Percentiles rank a stretch among this genome's conserved stretches.
Conservation (phyloP, 2,888 invertebrate species). For the Hemicrepidius hirtus region DNA sequence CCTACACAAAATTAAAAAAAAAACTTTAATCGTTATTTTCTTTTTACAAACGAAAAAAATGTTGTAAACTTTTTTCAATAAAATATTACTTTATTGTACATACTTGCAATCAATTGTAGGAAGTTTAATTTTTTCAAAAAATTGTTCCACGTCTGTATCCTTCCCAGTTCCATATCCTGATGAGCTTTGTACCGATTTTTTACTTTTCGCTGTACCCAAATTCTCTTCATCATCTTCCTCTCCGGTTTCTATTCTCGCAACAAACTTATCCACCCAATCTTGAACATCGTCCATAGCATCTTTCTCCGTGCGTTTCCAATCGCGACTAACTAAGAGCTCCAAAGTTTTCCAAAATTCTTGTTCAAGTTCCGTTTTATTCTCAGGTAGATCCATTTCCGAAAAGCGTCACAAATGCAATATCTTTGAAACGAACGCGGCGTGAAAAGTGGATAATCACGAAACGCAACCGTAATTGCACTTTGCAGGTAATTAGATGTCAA, state of each 20-base stretch:
- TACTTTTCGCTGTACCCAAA: conserved; percentile 20
- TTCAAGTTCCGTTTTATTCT: conserved; percentile 30
- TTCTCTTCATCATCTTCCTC: conserved; percentile 46
- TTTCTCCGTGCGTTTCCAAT: conserved; percentile 72
- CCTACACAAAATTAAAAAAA: no score
- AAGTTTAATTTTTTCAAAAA: conserved; percentile 59
- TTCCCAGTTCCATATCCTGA: conserved; percentile 43
- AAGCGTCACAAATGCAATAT: neutral
- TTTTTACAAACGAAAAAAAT: no score
- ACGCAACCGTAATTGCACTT: conserved; percentile 27
- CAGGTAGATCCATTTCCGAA: conserved; percentile 6
- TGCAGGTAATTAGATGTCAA: conserved; percentile 46
- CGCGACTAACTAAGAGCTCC: conserved; percentile 76
- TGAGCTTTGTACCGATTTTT: conserved; percentile 5
- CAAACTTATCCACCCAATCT: conserved; percentile 65
- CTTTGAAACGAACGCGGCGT: neutral
- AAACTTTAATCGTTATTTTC: no score
- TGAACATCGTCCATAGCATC: conserved; percentile 68
- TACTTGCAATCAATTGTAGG: conserved; percentile 66
- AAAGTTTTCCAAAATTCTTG: conserved; percentile 79
- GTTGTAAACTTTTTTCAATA: no score
- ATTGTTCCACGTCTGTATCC: conserved; percentile 58
- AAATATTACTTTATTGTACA: conserved; percentile 47
- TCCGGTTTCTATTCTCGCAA: conserved; percentile 55
- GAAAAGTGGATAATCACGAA: conserved; percentile 32